Evolutionary conservation across 2,888 invertebrate genomes (phyloP).

Genomic region (Cheiracanthium punctorium): DNA sequence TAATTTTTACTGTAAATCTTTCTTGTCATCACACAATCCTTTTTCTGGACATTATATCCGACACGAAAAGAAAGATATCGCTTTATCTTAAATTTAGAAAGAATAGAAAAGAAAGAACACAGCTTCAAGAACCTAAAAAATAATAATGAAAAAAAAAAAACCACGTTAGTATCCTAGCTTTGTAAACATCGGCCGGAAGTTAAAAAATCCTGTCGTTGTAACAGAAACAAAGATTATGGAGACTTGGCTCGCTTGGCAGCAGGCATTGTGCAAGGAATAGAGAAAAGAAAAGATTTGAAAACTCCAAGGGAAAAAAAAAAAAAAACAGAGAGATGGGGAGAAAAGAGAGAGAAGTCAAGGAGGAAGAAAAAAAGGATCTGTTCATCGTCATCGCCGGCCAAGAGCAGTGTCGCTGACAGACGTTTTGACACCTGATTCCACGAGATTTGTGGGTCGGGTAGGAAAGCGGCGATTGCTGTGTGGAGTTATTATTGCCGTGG

Average conservation of each 20-base stretch:
- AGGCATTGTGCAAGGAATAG: not conserved
- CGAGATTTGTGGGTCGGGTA: slow-evolving; percentile 9
- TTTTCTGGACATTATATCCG: too few species aligned
- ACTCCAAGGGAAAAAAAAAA: not conserved
- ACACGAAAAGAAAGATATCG: too few species aligned
- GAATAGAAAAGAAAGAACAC: too few species aligned
- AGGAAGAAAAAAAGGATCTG: not conserved
- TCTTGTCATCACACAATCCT: too few species aligned
- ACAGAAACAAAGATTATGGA: slow-evolving; percentile 59
- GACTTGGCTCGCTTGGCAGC: not conserved
- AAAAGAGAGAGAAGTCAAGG: not conserved
- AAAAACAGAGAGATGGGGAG: not conserved
- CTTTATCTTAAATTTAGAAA: too few species aligned
- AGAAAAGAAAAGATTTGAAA: not conserved
- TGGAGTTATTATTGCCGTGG: not conserved
- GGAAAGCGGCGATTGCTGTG: not conserved
- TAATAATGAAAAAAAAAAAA: not conserved
- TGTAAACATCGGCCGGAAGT: slow-evolving; percentile 38
- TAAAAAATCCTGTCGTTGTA: slow-evolving; percentile 33
- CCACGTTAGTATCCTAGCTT: not conserved
- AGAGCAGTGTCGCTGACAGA: slow-evolving; percentile 42
- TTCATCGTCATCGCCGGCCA: not conserved
- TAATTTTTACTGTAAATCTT: too few species aligned
- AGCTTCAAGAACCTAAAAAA: too few species aligned
- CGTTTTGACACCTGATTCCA: slow-evolving; percentile 48